phyloP scores from a whole-genome alignment of 2,113 vertebrate species.

The Leptobrachium leishanense region DNA sequence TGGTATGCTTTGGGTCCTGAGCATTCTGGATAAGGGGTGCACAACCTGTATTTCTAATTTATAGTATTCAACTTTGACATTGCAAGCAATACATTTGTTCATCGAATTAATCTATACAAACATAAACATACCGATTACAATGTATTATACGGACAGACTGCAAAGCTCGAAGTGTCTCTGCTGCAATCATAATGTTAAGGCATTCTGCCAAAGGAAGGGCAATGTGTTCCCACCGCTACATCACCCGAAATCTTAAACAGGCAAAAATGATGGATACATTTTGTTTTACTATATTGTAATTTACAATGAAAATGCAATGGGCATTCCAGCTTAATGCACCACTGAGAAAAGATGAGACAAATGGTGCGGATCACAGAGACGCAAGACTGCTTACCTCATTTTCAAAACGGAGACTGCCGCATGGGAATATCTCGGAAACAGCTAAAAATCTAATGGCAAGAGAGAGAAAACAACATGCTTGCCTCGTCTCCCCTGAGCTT shows the following conservation, averaged over 20 bases:
- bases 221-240: neutral
- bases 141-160: conserved; percentile 14
- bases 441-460: conserved; percentile 71
- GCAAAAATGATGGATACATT: conserved; percentile 30
- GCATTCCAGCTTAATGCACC: neutral
- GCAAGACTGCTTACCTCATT: conserved; percentile 60
- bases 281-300: neutral
- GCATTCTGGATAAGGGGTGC: too few relatives aligned
- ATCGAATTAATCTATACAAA: neutral
- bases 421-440: conserved; percentile 50
- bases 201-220: neutral
- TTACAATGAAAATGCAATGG: conserved; percentile 25
- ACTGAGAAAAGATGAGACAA: conserved; percentile 5
- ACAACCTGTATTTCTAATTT: too few relatives aligned
- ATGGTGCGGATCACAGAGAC: neutral
- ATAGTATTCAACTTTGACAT: too few relatives aligned
- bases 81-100: too few relatives aligned
- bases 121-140: conserved; percentile 7
- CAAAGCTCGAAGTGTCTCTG: neutral
- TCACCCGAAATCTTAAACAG: neutral
- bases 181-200: neutral
- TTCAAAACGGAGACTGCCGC: conserved; percentile 55
- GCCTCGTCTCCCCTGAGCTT: neutral
- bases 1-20: too few relatives aligned
- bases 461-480: conserved; percentile 54